Percentiles rank a stretch among this genome's conserved stretches.
Conservation (phyloP, 1,140 invertebrate species). For the Drosophila takahashii region DNA sequence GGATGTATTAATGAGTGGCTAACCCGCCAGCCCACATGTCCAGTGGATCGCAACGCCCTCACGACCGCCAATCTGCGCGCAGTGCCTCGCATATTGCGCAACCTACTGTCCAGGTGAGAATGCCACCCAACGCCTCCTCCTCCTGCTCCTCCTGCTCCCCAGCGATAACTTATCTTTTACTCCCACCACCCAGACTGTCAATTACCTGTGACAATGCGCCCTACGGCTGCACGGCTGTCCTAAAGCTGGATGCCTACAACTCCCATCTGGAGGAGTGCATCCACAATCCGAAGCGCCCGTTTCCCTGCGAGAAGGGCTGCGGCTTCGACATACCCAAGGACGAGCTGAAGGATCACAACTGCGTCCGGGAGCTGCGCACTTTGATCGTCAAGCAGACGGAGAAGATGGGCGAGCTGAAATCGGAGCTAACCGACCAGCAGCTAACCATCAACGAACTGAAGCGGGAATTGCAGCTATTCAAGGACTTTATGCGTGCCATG, state of each 20-base stretch:
- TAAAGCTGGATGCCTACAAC: conserved; percentile 94
- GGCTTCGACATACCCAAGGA: conserved; percentile 97
- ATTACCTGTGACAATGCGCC: conserved; percentile 96
- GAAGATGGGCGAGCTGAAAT: conserved; percentile 93
- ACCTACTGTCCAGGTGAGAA: conserved; percentile 91
- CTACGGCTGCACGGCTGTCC: conserved; percentile 93
- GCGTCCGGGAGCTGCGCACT: conserved; percentile 93
- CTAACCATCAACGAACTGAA: conserved; percentile 95
- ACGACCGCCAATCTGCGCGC: conserved; percentile 94
- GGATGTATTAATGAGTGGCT: conserved; percentile 98
- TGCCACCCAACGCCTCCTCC: conserved; percentile 2
- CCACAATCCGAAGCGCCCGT: conserved; percentile 96
- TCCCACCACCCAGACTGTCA: conserved; percentile 87
- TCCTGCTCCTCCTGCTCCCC: not conserved
- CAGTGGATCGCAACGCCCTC: conserved; percentile 95
- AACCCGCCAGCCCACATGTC: conserved; percentile 95
- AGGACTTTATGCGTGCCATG: conserved; percentile 97
- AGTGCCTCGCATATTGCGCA: conserved; percentile 96
- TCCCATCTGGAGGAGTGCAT: conserved; percentile 96
- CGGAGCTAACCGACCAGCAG: conserved; percentile 93
- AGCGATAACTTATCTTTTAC: not conserved
- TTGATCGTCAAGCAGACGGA: conserved; percentile 94
- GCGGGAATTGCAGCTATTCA: conserved; percentile 92
- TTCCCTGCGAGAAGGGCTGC: conserved; percentile 96
- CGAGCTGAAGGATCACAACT: conserved; percentile 97